These are phyloP conservation scores for Cheirogaleus major DNA, from an alignment of 2,797 vertebrate species.

Conservation along the genomic window DNA sequence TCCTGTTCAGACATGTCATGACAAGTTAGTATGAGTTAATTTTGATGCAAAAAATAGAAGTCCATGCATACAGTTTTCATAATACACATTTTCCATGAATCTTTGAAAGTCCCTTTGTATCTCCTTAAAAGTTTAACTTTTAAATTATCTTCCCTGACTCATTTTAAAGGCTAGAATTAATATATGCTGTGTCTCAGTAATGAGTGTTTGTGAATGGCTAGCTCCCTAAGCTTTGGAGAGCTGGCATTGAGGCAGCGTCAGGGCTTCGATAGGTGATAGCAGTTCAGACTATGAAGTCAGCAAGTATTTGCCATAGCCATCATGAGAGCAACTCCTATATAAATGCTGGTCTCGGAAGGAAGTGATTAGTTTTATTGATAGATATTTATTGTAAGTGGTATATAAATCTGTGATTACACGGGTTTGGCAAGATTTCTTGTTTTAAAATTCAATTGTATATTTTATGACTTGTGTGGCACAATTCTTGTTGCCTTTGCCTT, in stretches of 20 bases:
- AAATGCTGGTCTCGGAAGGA: conserved; percentile 40
- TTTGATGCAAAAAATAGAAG: not conserved
- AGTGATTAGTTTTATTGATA: conserved; percentile 66
- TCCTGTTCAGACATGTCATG: not conserved
- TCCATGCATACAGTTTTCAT: not conserved
- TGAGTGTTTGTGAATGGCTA: not conserved
- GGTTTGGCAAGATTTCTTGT: conserved; percentile 32
- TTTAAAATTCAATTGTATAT: conserved; percentile 55
- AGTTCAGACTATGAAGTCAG: not conserved
- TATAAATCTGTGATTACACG: conserved; percentile 47
- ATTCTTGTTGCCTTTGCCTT: conserved; percentile 57
- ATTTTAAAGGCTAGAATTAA: not conserved
- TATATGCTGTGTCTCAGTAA: not conserved
- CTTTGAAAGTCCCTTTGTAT: not conserved
- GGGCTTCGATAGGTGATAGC: not conserved
- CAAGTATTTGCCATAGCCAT: conserved; percentile 17
- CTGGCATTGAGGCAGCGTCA: not conserved
- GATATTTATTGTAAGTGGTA: conserved; percentile 63
- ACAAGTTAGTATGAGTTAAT: not conserved
- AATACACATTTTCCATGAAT: not conserved
- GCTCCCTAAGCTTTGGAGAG: not conserved
- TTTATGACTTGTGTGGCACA: conserved; percentile 34
- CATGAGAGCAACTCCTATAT: not conserved
- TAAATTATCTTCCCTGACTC: not conserved
- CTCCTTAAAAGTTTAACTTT: not conserved